Conservation (phyloP, 2,113 vertebrate genomes). For the Entomyzon cyanotis region DNA sequence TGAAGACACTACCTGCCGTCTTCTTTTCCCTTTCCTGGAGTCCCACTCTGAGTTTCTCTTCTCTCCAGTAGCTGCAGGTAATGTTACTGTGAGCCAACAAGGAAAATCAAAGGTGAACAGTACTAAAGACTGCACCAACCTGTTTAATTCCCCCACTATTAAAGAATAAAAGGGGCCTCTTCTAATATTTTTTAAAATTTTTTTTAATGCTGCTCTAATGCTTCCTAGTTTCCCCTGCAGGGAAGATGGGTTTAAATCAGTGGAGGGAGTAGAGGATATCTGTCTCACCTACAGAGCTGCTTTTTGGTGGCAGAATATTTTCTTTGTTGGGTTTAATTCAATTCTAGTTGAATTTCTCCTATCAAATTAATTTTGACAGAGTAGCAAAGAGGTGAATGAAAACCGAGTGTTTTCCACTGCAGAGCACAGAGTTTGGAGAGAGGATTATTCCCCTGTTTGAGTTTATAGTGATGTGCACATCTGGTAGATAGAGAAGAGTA, state of each 20-base stretch:
- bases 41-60: not conserved
- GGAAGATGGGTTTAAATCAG: not conserved
- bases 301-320: not conserved
- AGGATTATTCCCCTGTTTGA: not conserved
- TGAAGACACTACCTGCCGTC: not conserved
- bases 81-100: not conserved
- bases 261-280: not conserved
- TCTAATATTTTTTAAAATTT: not conserved
- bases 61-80: not conserved
- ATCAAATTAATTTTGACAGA: not conserved
- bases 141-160: not conserved
- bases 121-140: not conserved
- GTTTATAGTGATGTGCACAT: not conserved
- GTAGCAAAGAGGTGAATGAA: not conserved
- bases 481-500: not conserved
- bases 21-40: not conserved
- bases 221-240: not conserved
- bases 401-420: not conserved
- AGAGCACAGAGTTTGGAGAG: not conserved
- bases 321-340: not conserved
- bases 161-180: not conserved
- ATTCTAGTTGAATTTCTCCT: not conserved
- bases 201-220: not conserved
- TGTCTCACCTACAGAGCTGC: not conserved
- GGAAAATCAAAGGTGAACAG: not conserved